Conservation (phyloP, 2,888 invertebrate genomes). For the Pardosa pseudoannulata region DNA sequence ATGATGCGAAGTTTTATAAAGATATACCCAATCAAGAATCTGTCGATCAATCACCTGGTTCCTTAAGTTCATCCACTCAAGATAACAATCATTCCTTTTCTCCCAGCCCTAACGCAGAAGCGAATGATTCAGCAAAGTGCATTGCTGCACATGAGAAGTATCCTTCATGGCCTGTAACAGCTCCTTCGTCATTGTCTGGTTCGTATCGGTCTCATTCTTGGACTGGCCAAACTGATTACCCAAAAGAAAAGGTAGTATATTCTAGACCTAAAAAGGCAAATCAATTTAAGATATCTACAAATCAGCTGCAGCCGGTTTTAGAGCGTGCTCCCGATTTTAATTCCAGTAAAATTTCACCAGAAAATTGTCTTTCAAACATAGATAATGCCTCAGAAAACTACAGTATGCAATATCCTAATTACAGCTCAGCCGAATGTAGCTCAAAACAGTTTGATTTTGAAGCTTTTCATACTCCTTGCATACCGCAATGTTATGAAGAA, state of each 20-base stretch:
- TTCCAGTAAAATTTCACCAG: conserved; percentile 76
- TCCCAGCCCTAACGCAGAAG: conserved; percentile 13
- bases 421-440: conserved; percentile 12
- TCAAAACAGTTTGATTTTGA: conserved; percentile 62
- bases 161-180: conserved; percentile 85
- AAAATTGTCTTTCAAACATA: neutral
- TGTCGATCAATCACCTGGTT: neutral
- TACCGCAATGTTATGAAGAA: conserved; percentile 81
- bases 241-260: conserved; percentile 83
- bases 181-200: conserved; percentile 80
- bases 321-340: conserved; percentile 83
- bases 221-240: conserved; percentile 85
- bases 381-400: neutral
- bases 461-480: conserved; percentile 76
- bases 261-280: conserved; percentile 81
- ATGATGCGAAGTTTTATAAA: conserved; percentile 1
- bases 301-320: conserved; percentile 84
- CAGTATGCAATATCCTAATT: conserved; percentile 17
- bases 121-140: conserved; percentile 78
- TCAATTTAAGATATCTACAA: conserved; percentile 81
- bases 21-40: conserved; percentile 29
- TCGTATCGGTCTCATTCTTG: conserved; percentile 83
- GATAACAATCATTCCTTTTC: conserved; percentile 13
- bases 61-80: conserved; percentile 1
- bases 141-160: conserved; percentile 86